Conservation (phyloP, 2,113 vertebrate species). For the Burhinus bistriatus region DNA sequence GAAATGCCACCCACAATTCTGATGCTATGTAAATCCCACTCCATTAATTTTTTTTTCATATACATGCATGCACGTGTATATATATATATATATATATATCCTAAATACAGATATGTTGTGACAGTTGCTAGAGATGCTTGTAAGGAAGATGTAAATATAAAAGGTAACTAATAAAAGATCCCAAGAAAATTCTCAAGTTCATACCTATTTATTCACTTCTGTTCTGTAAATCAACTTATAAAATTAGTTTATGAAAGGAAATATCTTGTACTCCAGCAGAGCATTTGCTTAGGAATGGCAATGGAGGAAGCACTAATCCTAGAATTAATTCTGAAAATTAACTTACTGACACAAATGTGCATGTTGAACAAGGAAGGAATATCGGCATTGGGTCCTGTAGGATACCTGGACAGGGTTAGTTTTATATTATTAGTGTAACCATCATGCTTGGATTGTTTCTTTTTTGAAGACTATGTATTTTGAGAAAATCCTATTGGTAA, state of each 20-base stretch:
- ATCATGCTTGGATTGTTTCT: background rate
- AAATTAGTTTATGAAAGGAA: background rate
- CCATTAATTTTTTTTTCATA: background rate
- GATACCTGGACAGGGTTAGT: background rate
- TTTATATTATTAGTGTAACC: background rate
- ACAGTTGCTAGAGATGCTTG: background rate
- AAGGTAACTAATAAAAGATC: background rate
- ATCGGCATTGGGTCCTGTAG: background rate
- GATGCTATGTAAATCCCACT: background rate
- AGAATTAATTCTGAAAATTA: background rate
- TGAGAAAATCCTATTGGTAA: background rate
- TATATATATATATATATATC: too few relatives aligned
- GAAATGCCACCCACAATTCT: background rate
- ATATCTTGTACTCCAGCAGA: background rate
- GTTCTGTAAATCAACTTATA: background rate
- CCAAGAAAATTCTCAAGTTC: background rate
- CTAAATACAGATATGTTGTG: background rate
- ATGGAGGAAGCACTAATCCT: background rate
- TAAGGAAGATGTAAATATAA: background rate
- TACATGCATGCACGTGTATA: rapidly evolving
- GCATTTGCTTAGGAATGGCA: background rate
- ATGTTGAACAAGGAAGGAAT: background rate
- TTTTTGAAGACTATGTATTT: background rate
- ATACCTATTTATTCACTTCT: background rate
- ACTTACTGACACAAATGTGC: background rate